A percentile compares a stretch with the other conserved stretches of the same genome.
These are phyloP conservation scores for Pseudocheirus occidentalis DNA, from an alignment of 2,797 vertebrate species.

Conservation along the genomic window DNA sequence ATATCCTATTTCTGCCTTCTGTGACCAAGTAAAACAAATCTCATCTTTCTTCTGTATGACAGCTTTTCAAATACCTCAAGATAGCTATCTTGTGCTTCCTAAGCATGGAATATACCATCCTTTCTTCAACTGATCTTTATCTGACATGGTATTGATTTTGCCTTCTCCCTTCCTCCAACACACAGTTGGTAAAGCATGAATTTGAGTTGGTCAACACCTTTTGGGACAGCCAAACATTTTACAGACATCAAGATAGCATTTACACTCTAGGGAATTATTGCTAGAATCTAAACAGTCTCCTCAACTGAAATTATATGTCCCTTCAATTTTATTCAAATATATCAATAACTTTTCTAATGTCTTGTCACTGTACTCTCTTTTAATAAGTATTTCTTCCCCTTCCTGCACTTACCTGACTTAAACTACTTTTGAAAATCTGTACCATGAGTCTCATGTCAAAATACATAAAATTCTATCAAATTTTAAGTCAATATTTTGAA, in stretches of 20 bases:
- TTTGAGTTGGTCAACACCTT: not conserved
- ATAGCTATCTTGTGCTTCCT: not conserved
- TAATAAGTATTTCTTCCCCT: not conserved
- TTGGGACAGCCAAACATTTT: not conserved
- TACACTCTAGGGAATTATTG: not conserved
- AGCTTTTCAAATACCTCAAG: not conserved
- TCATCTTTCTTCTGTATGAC: not conserved
- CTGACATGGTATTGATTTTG: not conserved
- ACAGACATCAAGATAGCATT: not conserved
- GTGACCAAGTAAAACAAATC: not conserved
- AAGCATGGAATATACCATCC: not conserved
- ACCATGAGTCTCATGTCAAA: constrained; percentile 11
- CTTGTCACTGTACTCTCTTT: not conserved
- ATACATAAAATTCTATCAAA: constrained; percentile 25
- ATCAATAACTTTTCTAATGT: not conserved
- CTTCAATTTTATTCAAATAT: not conserved
- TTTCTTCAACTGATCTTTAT: not conserved
- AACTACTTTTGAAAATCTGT: not conserved
- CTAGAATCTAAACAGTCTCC: not conserved
- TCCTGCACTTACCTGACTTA: not conserved
- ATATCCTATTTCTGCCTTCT: not conserved
- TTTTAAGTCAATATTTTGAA: constrained; percentile 24
- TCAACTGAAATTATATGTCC: not conserved
- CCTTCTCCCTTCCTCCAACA: not conserved
- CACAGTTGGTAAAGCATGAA: not conserved